Conservation (phyloP, 2,888 invertebrate species). For the Eupithecia insigniata region DNA sequence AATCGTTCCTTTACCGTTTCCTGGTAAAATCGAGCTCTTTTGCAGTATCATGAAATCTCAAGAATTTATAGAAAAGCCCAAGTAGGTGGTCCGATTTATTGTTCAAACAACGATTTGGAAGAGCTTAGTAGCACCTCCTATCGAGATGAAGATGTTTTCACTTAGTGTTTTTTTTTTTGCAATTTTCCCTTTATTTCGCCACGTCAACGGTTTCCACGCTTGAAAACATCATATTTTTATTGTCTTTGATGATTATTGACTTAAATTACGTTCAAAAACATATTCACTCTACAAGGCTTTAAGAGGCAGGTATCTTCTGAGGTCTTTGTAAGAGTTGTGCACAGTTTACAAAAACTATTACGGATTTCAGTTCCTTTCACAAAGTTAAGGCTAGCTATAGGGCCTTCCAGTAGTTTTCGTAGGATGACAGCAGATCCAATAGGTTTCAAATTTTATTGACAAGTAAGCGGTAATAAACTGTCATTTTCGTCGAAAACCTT, state of each 20-base stretch:
- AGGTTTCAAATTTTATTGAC: not conserved
- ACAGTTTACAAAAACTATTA: not conserved
- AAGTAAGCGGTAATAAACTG: not conserved
- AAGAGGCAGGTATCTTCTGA: no score
- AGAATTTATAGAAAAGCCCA: conserved; percentile 16
- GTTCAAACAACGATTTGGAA: not conserved
- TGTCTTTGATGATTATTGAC: no score
- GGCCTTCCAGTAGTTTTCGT: not conserved
- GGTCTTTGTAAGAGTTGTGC: not conserved
- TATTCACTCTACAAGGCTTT: no score
- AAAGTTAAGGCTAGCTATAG: no score
- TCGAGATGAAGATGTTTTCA: not conserved
- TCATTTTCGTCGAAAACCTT: not conserved
- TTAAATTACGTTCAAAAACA: no score
- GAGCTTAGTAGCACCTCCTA: not conserved
- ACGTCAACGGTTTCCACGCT: not conserved
- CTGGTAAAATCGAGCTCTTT: not conserved
- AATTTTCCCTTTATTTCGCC: not conserved
- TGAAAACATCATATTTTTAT: not conserved
- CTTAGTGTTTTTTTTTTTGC: not conserved
- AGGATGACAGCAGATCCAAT: not conserved
- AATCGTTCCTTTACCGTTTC: not conserved
- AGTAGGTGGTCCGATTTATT: conserved; percentile 27
- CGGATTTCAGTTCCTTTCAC: not conserved
- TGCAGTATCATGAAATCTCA: conserved; percentile 9